Evolutionary conservation across 1,140 invertebrate genomes (phyloP).

Genomic region (Gonatopus flavifemur): DNA sequence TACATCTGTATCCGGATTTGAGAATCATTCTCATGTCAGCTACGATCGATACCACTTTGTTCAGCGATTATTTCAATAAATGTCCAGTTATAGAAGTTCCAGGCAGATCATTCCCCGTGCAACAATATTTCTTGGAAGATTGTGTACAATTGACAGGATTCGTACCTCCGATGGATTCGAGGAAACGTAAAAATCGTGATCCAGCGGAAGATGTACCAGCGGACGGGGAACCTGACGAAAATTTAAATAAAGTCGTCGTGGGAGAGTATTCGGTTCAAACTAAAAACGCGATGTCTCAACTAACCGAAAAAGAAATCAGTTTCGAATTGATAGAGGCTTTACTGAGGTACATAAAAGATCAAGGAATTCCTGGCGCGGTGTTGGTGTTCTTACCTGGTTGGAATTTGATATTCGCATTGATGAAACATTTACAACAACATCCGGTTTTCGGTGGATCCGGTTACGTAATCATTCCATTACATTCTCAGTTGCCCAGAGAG

Average conservation of each 20-base stretch:
- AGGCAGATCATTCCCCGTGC: slow-evolving; percentile 78
- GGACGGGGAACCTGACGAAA: slow-evolving; percentile 72
- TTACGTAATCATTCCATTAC: slow-evolving; percentile 80
- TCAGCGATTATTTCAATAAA: slow-evolving; percentile 87
- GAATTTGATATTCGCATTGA: slow-evolving; percentile 91
- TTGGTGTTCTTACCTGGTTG: slow-evolving; percentile 92
- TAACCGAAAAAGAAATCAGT: slow-evolving; percentile 88
- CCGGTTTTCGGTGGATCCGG: slow-evolving; percentile 71
- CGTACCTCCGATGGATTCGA: slow-evolving; percentile 69
- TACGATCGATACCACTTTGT: slow-evolving; percentile 90
- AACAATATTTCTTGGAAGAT: slow-evolving; percentile 90
- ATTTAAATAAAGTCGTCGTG: slow-evolving; percentile 69
- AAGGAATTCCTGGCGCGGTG: slow-evolving; percentile 79
- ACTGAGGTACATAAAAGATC: slow-evolving; percentile 72
- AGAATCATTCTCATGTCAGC: slow-evolving; percentile 97
- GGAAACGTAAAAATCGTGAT: slow-evolving; percentile 68
- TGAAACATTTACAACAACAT: slow-evolving; percentile 81
- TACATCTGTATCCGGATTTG: slow-evolving; percentile 85
- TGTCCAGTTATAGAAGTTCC: slow-evolving; percentile 82
- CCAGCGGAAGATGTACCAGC: slow-evolving; percentile 68
- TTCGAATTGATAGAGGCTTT: slow-evolving; percentile 90
- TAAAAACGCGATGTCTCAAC: slow-evolving; percentile 67
- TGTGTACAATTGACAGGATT: slow-evolving; percentile 82
- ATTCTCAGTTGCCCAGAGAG: slow-evolving; percentile 87
- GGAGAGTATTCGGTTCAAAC: slow-evolving; percentile 61